Evolutionary conservation across 2,113 vertebrate genomes (phyloP).

Genomic region (cattle (Bos taurus)): ARS-UCD2.0 NC_037356.1:41236501-41237000

Average conservation of each 20-base stretch:
- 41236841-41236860: background rate
- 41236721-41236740: background rate
- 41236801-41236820: background rate
- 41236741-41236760: background rate
- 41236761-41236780: rapidly evolving
- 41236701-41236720: background rate
- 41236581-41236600: rapidly evolving
- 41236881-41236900: background rate
- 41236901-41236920: background rate
- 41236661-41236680: rapidly evolving
- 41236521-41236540: background rate
- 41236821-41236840: background rate
- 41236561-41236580: background rate
- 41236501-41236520: background rate
- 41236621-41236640: background rate
- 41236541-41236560: background rate
- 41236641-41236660: background rate
- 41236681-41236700: background rate
- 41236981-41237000: rapidly evolving
- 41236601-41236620: rapidly evolving
- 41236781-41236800: rapidly evolving
- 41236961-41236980: background rate
- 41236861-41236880: background rate
- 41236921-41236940: background rate
- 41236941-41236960: background rate